Base-by-base conservation (phyloP, 2,888 invertebrate genomes). In the Drosophila kanekoi region DNA sequence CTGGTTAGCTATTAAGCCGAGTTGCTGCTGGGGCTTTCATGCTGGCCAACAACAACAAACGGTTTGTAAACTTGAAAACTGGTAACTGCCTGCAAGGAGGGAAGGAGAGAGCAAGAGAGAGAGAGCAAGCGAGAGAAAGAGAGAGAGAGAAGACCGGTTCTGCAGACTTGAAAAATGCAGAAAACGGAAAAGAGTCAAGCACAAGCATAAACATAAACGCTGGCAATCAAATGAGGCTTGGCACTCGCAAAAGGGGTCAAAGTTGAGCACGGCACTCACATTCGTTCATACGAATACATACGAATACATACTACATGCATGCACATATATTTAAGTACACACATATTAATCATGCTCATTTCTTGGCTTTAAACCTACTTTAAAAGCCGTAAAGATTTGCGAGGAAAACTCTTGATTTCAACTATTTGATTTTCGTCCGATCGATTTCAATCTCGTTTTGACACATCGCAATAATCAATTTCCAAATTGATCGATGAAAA, bases 191-290 rank as follows among this genome's bases (percentile, higher is more conserved):
- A 79, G 59, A 72, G 59, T 59, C 59, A 72, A 62, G 41, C 71
- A 57, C 61, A 60, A 66, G 53, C 61, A 76, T 70, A 72, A 86
- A 67, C 77, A 79, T 86, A 87, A 88, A 81, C 64, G 81, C 64
- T 85, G 89, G 74, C 88, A 78, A 86, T 84, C 84, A 84, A 87
- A 77, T 87, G 78, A 76, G 74, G 87, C 79, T 84, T 77, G 77
- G 66, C 68, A 77, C 74, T 73, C 72, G 63, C 83, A 83, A 85
- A 85, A 84, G 89, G 77, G 85, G 85, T 85, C 87, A 85, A 81
- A 85, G 85, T 87, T 85, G 85, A 85, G 71, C 72, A 68, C 66
- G 81, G 47, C 73, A 60, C 41, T 52, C 54, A 44, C 63, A 48
- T 43, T 41, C 51, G 14, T 47, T 58, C 16, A 57, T 32, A 43